A percentile compares a stretch with the other conserved stretches of the same genome.
Evolutionary conservation across 2,797 vertebrate species (phyloP).

Genomic region (Sparidentex hasta): DNA sequence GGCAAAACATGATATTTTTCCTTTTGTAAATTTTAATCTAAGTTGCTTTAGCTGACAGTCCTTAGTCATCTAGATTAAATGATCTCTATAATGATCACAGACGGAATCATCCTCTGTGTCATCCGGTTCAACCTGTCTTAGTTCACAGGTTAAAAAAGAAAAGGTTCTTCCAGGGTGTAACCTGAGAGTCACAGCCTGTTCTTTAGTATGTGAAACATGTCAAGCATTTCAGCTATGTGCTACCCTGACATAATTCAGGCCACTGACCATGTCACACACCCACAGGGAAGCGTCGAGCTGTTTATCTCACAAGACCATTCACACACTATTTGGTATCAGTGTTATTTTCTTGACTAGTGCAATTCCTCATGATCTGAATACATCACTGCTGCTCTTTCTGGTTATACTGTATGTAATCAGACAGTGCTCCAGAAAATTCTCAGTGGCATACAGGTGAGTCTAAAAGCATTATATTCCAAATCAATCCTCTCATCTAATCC

Average conservation of each 20-base stretch:
- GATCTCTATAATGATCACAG: not conserved
- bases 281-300: not conserved
- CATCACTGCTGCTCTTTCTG: not conserved
- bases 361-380: not conserved
- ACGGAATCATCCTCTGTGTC: not conserved
- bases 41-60: not conserved
- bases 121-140: not conserved
- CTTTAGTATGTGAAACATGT: conserved; percentile 26
- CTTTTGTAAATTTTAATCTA: not conserved
- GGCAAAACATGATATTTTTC: no score
- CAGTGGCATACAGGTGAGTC: not conserved
- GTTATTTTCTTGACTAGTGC: not conserved
- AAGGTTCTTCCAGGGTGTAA: not conserved
- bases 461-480: not conserved
- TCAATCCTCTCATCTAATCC: no score
- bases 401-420: not conserved
- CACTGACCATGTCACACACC: not conserved
- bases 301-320: not conserved
- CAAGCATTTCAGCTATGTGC: conserved; percentile 34
- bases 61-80: not conserved
- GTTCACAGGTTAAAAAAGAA: not conserved
- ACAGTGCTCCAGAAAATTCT: not conserved
- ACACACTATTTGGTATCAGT: not conserved
- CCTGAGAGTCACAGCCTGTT: not conserved
- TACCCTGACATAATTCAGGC: not conserved